Conservation (phyloP, 2,113 vertebrate genomes). For the Scalopus aquaticus region DNA sequence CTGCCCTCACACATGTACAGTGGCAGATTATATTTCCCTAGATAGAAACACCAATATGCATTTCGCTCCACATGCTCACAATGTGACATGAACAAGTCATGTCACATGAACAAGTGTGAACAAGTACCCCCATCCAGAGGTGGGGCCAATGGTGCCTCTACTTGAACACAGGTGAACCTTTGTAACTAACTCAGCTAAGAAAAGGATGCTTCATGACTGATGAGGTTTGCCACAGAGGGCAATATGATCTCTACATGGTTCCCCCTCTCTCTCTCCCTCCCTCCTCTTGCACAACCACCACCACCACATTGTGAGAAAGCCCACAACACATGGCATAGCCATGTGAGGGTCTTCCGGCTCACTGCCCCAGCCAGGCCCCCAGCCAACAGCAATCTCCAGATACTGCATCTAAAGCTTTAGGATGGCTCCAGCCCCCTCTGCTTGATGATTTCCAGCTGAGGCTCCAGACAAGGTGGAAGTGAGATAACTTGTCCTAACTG, state of each 20-base stretch:
- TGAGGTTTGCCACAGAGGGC: not conserved
- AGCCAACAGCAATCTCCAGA: not conserved
- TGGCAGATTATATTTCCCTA: not conserved
- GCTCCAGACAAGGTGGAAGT: not conserved
- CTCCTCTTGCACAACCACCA: not conserved
- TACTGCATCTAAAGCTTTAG: not conserved
- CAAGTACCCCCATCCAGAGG: not conserved
- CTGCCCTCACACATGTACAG: not conserved
- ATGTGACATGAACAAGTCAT: not conserved
- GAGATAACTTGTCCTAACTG: not conserved
- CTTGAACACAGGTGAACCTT: not conserved
- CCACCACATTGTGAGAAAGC: not conserved
- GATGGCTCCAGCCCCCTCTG: not conserved
- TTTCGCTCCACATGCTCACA: not conserved
- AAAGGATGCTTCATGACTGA: not conserved
- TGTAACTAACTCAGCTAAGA: not conserved
- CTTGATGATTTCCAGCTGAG: constrained; percentile 24
- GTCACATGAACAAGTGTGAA: no score
- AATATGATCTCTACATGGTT: not conserved
- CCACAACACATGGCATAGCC: not conserved
- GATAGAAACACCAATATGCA: not conserved
- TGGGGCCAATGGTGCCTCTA: not conserved
- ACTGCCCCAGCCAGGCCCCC: not conserved
- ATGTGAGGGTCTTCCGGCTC: constrained; percentile 2
- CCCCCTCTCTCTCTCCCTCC: no score